A percentile compares a stretch with the other conserved stretches of the same genome.
Conservation (phyloP, 2,797 vertebrate species). For the Microhierax caerulescens region DNA sequence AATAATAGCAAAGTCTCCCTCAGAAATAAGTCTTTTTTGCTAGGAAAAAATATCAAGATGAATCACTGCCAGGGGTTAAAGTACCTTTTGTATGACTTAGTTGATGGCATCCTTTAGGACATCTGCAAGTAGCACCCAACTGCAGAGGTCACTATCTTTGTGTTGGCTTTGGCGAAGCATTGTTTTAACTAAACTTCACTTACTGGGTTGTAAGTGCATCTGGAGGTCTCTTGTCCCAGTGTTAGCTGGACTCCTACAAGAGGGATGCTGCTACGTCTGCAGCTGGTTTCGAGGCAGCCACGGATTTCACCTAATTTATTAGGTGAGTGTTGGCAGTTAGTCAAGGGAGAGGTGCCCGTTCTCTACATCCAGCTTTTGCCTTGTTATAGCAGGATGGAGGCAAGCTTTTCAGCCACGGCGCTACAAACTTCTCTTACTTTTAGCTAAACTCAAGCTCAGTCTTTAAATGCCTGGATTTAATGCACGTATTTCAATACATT, state of each 20-base stretch:
- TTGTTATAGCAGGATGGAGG: not conserved
- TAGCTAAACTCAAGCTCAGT: not conserved
- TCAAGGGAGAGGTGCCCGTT: not conserved
- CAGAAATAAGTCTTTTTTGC: slow-evolving; percentile 16
- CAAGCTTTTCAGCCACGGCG: not conserved
- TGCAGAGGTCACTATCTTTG: slow-evolving; percentile 31
- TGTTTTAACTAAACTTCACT: not conserved
- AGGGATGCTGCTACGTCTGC: not conserved
- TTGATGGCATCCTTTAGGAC: slow-evolving; percentile 28
- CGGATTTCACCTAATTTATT: not conserved
- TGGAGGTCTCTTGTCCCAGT: not conserved
- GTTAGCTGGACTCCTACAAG: not conserved
- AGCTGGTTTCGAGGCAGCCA: not conserved
- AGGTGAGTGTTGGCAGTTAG: rapidly evolving
- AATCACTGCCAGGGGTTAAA: slow-evolving; percentile 29
- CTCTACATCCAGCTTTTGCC: not conserved
- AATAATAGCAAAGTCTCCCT: slow-evolving; percentile 46
- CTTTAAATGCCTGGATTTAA: not conserved
- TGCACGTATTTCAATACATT: not conserved
- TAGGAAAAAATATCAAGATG: not conserved
- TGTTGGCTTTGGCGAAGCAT: not conserved
- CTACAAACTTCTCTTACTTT: not conserved
- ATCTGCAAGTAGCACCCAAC: slow-evolving; percentile 34
- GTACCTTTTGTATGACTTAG: slow-evolving; percentile 16
- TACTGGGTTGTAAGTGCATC: not conserved